These are phyloP conservation scores for Pelmatolapia mariae DNA, from an alignment of 2,113 vertebrate genomes.

Conservation along the genomic window DNA sequence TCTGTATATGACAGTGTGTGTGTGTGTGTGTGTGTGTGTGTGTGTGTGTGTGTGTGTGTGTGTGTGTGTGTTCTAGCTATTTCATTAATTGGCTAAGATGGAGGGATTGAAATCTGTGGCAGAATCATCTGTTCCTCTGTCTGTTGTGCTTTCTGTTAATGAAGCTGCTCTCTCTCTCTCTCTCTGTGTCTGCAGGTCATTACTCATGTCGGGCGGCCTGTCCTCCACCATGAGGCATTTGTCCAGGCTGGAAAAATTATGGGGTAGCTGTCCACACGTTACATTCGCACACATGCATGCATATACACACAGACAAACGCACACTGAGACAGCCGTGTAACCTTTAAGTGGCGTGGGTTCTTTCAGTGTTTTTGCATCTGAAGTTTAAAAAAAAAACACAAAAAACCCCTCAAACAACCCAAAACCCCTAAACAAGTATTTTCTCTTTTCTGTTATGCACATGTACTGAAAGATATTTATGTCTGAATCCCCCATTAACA, in stretches of 20 bases:
- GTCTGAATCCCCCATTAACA: not conserved
- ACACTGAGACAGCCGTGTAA: not conserved
- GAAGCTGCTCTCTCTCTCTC: not conserved
- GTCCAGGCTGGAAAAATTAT: slow-evolving; percentile 33
- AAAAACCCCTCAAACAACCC: not conserved
- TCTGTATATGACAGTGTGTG: not conserved
- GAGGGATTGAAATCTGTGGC: slow-evolving; percentile 43
- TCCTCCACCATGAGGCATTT: slow-evolving; percentile 50
- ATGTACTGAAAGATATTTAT: not conserved
- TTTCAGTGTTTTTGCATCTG: not conserved
- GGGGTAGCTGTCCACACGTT: not conserved
- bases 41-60: not conserved
- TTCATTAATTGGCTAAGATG: slow-evolving; percentile 47
- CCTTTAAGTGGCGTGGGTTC: not conserved
- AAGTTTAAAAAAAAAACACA: not conserved
- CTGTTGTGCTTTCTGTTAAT: slow-evolving; percentile 48
- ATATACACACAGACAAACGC: not conserved
- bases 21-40: not conserved
- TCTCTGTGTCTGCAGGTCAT: slow-evolving; percentile 35
- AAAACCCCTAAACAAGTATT: not conserved
- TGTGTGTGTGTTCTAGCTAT: slow-evolving; percentile 23
- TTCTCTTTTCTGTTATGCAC: not conserved
- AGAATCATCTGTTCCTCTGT: slow-evolving; percentile 47
- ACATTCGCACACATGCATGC: not conserved
- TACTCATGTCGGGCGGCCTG: slow-evolving; percentile 33